Conservation (phyloP, 2,113 vertebrate species). For the Synchiropus splendidus region DNA sequence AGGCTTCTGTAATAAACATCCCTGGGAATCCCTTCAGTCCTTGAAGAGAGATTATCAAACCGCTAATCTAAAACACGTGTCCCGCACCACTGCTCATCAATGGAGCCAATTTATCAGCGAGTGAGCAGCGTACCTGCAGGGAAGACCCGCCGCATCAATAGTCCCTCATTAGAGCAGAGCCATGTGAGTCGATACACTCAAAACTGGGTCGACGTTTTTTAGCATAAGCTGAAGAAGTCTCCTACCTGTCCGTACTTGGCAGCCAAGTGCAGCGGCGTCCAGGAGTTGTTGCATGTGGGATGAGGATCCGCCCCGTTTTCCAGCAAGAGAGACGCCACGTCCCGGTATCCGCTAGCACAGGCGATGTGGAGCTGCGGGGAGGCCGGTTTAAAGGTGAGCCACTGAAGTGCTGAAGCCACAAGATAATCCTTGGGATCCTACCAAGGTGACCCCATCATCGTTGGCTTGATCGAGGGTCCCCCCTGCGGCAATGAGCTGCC, state of each 20-base stretch:
- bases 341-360: slow-evolving; percentile 82
- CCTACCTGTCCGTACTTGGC: slow-evolving; percentile 91
- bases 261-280: slow-evolving; percentile 89
- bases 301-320: slow-evolving; percentile 76
- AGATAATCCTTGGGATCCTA: slow-evolving; percentile 44
- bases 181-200: background rate
- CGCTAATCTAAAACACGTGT: slow-evolving; percentile 31
- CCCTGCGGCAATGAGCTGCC: slow-evolving; percentile 70
- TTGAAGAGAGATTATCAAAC: no score
- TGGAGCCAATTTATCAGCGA: slow-evolving; percentile 28
- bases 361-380: slow-evolving; percentile 80
- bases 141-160: slow-evolving; percentile 21
- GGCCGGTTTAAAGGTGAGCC: background rate
- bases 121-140: slow-evolving; percentile 12
- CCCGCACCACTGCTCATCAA: slow-evolving; percentile 24
- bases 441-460: slow-evolving; percentile 84
- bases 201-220: background rate
- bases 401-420: background rate
- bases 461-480: slow-evolving; percentile 75
- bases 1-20: no score
- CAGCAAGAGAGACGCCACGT: slow-evolving; percentile 74
- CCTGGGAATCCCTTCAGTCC: no score
- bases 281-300: slow-evolving; percentile 69
- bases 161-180: slow-evolving; percentile 14
- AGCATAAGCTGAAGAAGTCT: background rate